These are phyloP conservation scores for honey bee (Apis mellifera) DNA, from an alignment of 1,140 invertebrate genomes.

Conservation along the genomic window DNA sequence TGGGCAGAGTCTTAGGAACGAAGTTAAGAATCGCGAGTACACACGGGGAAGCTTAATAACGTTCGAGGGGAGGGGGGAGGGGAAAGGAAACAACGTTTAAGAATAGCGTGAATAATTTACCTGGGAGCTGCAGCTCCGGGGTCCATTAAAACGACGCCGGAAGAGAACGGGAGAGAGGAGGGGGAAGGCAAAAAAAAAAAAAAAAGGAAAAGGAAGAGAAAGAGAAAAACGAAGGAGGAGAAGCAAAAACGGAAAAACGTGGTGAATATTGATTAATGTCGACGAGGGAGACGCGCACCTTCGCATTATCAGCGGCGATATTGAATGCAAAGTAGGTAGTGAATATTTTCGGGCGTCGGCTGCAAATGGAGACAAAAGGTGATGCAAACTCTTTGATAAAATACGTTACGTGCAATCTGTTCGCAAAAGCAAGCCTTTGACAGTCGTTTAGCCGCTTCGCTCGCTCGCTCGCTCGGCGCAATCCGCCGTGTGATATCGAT, in stretches of 20 bases:
- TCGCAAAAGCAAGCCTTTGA: conserved; percentile 53
- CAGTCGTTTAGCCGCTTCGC: conserved; percentile 38
- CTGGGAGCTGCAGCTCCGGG: no score
- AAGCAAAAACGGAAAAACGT: not conserved
- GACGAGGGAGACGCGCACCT: not conserved
- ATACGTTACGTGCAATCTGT: conserved; percentile 50
- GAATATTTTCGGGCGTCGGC: conserved; percentile 23
- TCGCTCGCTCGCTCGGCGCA: no score
- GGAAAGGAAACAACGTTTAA: no score
- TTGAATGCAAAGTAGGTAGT: conserved; percentile 41
- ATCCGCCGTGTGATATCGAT: conserved; percentile 49
- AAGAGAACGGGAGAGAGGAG: no score
- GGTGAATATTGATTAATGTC: conserved; percentile 42
- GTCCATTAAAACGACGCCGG: no score
- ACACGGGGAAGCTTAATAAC: conserved; percentile 15
- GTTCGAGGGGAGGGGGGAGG: no score
- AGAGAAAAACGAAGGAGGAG: not conserved
- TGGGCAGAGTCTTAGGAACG: not conserved
- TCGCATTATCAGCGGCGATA: conserved; percentile 34
- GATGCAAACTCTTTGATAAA: conserved; percentile 56
- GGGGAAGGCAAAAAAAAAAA: no score
- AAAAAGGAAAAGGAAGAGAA: no score
- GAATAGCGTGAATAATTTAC: no score
- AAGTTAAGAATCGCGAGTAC: conserved; percentile 6
- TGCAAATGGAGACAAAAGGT: not conserved